Percentiles rank a stretch among this genome's conserved stretches.
These are phyloP conservation scores for Pygmarrhopalites habei DNA, from an alignment of 1,140 invertebrate species.

Conservation along the genomic window DNA sequence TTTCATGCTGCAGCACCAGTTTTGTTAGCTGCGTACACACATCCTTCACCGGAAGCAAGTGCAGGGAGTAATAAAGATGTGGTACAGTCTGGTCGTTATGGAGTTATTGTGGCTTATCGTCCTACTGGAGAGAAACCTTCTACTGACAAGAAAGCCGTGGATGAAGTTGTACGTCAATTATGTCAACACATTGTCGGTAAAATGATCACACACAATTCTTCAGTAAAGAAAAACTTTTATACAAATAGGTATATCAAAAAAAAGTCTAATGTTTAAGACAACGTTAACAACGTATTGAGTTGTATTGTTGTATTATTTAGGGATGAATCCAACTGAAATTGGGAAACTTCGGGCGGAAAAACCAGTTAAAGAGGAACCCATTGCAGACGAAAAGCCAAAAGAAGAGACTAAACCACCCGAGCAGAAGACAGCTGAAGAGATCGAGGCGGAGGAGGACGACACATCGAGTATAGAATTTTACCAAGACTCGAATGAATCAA, in stretches of 20 bases:
- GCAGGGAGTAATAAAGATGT: conserved; percentile 42
- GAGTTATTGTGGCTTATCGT: conserved; percentile 64
- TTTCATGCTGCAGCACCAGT: conserved; percentile 48
- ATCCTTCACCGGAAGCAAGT: conserved; percentile 54
- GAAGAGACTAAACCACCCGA: too few relatives aligned
- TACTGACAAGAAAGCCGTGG: conserved; percentile 42
- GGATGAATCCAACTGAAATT: conserved; percentile 74
- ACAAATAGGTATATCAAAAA: too few relatives aligned
- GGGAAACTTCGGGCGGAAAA: conserved; percentile 56
- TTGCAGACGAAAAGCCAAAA: conserved; percentile 49
- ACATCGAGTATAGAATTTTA: background rate
- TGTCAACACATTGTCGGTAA: conserved; percentile 84
- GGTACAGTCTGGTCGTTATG: conserved; percentile 65
- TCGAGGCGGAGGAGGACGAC: too few relatives aligned
- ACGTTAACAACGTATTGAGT: too few relatives aligned
- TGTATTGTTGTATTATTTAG: conserved; percentile 43
- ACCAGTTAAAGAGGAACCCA: conserved; percentile 32
- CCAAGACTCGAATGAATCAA: conserved; percentile 40
- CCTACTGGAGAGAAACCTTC: conserved; percentile 38
- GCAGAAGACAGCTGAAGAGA: too few relatives aligned
- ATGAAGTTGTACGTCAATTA: conserved; percentile 59
- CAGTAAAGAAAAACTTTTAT: too few relatives aligned
- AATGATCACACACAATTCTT: background rate
- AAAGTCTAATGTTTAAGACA: too few relatives aligned
- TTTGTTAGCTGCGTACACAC: conserved; percentile 57